These are phyloP conservation scores for Apostichopus leukothele DNA, from an alignment of 53 echinoderm and acorn worm genomes.

Conservation along the genomic window DNA sequence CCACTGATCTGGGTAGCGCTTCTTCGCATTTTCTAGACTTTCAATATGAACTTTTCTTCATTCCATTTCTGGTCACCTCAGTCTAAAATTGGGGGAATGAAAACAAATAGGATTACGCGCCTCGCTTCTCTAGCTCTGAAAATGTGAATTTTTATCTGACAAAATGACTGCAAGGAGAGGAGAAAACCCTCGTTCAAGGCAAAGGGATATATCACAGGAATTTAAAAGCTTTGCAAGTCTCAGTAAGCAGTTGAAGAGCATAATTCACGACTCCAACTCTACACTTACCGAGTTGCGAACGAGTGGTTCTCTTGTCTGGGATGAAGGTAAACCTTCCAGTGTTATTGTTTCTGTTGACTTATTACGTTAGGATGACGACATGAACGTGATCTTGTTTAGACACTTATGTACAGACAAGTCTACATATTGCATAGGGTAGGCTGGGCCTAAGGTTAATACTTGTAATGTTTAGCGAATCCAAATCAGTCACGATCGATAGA, in stretches of 20 bases:
- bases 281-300: conserved; percentile 74
- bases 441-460: conserved; percentile 1
- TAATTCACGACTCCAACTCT: conserved; percentile 77
- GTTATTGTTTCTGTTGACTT: not conserved
- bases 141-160: conserved; percentile 9
- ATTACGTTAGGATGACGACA: not conserved
- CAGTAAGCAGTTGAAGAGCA: conserved; percentile 83
- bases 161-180: conserved; percentile 48
- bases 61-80: not conserved
- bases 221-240: conserved; percentile 75
- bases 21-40: not conserved
- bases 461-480: not conserved
- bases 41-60: not conserved
- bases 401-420: too few relatives aligned
- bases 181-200: conserved; percentile 61
- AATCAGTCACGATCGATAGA: too few relatives aligned
- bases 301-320: conserved; percentile 63
- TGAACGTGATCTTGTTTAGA: not conserved
- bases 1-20: too few relatives aligned
- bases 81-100: too few relatives aligned
- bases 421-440: not conserved
- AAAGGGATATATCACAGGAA: conserved; percentile 73
- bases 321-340: conserved; percentile 63
- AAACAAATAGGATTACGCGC: too few relatives aligned
- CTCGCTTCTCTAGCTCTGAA: not conserved